A percentile compares a stretch with the other conserved stretches of the same genome.
These are phyloP conservation scores for Ginglymostoma cirratum DNA, from an alignment of 2,113 vertebrate species.

Conservation along the genomic window DNA sequence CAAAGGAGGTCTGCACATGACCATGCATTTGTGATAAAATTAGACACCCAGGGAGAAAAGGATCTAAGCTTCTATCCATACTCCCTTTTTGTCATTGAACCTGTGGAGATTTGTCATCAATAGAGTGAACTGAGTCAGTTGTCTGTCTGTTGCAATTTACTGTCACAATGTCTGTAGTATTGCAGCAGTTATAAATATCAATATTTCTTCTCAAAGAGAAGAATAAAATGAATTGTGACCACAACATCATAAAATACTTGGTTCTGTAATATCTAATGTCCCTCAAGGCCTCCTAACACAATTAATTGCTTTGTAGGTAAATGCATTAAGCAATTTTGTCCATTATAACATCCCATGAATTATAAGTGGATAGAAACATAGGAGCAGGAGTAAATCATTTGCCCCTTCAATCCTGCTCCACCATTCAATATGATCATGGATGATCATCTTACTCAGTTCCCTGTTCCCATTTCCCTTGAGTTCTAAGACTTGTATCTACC, in stretches of 20 bases:
- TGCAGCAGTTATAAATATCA: background rate
- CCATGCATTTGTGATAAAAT: background rate
- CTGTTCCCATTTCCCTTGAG: too few relatives aligned
- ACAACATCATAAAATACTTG: background rate
- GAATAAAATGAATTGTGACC: background rate
- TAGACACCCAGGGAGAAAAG: background rate
- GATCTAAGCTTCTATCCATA: background rate
- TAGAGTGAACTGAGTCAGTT: background rate
- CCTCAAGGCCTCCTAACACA: background rate
- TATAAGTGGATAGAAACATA: background rate
- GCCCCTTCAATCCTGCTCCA: too few relatives aligned
- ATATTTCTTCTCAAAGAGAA: background rate
- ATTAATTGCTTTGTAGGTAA: background rate
- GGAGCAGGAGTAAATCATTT: too few relatives aligned
- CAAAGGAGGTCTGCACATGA: background rate
- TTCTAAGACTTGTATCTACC: too few relatives aligned
- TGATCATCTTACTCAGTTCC: too few relatives aligned
- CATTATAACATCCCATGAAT: background rate
- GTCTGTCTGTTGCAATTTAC: background rate
- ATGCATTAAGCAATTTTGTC: conserved; percentile 10
- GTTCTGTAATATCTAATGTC: background rate
- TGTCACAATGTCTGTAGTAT: background rate
- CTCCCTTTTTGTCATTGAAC: background rate
- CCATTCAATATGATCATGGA: too few relatives aligned
- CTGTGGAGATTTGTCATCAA: background rate